Base-by-base conservation (phyloP, 30 jellyfish, hydroid and myxozoan genomes). In the Mastigias papua region DNA sequence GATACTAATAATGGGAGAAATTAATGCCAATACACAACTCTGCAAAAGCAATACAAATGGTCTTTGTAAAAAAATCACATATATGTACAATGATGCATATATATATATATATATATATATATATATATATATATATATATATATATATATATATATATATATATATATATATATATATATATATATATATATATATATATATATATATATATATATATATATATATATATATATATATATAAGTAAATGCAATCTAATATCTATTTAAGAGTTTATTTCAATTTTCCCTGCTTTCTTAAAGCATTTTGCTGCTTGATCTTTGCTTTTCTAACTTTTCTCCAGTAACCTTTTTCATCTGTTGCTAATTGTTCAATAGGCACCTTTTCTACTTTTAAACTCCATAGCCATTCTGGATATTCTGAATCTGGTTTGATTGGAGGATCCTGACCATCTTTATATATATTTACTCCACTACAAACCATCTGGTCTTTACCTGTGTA, bases 361-460 rank as follows among this genome's bases (percentile, higher is more conserved):
- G 98, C 76, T 60, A 93, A 68, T 34, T 93, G 93, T 57, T 88
- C 86, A 21, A 93, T 62, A 10, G 90, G 92, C 7, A 57, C 42
- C 29, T 84, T 81, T 30, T 91, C 91, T 11, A 61, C 75, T 17
- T 70, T 81, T 68, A 93, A 50, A 17, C 54, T 80, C 98, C 97
- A 87, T 21, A 93, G 72, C 98, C 98, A 93, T 20, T 93, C 98
- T 17, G 98, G 98, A 65, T 93, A 93, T 22, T 86, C 98, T 50
- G 90, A 81, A 57, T 84, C 98, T 2, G 95, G 91, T 49, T 73
- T 93, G 25, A 93, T 34, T 27, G 70, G 65, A 8, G 92, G 84
- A 21, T 93, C 98, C 73, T 87, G 79, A 34, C 97, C 97, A n/a
- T 93, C 98, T 67, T 93, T 93, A 31, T 32, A 82, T 30, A 71